Conservation (phyloP, 1,140 invertebrate species). For the Trichogramma pretiosum region DNA sequence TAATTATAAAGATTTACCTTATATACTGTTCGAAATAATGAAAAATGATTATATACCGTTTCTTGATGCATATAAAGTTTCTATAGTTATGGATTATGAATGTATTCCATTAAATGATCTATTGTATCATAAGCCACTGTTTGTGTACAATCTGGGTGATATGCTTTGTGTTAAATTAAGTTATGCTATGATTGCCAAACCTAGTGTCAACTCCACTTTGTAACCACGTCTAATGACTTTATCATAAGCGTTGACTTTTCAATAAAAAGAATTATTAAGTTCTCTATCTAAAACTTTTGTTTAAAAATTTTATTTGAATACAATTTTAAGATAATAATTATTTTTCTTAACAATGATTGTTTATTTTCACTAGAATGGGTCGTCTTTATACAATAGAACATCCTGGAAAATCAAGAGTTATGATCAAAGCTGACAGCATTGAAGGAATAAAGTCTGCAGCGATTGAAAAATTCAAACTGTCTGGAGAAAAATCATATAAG, state of each 20-base stretch:
- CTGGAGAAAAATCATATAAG: too few relatives aligned
- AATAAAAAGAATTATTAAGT: neutral
- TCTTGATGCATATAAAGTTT: constrained; percentile 16
- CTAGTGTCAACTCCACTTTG: too few relatives aligned
- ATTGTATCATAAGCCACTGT: constrained; percentile 13
- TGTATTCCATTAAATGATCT: neutral
- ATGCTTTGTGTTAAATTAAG: neutral
- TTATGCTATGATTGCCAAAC: too few relatives aligned
- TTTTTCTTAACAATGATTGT: too few relatives aligned
- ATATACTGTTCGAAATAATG: constrained; percentile 15
- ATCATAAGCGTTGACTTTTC: neutral
- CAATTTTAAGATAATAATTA: too few relatives aligned
- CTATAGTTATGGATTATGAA: neutral
- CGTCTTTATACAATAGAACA: too few relatives aligned
- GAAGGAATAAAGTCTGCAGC: too few relatives aligned
- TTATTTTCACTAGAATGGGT: too few relatives aligned
- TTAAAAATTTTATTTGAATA: neutral
- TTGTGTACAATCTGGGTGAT: constrained; percentile 5
- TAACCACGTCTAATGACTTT: too few relatives aligned
- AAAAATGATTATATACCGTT: constrained; percentile 13
- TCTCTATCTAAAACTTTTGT: neutral
- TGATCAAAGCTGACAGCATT: too few relatives aligned
- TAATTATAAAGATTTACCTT: constrained; percentile 2
- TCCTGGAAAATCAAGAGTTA: too few relatives aligned
- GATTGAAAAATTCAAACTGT: too few relatives aligned